Evolutionary conservation across 2,113 vertebrate genomes (phyloP), one percentile per base, ranked within the genome.

Genomic region (Macquaria ambigua): DNA sequence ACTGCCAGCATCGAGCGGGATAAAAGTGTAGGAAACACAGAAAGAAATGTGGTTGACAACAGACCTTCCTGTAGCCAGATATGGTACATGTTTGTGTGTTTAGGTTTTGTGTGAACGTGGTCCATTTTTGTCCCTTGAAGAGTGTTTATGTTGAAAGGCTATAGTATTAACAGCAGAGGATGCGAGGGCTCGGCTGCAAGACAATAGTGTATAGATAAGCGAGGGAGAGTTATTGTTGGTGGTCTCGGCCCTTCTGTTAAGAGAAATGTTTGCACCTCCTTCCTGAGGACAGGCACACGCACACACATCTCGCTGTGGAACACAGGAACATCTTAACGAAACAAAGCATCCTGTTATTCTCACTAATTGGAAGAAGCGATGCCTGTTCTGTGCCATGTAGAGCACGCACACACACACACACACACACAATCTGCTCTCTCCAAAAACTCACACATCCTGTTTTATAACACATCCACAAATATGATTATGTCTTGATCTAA

Each of bases 301-400:
- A 75, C 70, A 61, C 87, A 87, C 70, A 84, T 68, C 83, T 73
- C 79, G 61, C 69, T 18, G 56, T 82, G 77, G 72, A 87, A 90
- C 84, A 90, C 90, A 89, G 91, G 92, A 93, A 93, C 90, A 87
- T 87, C 86, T 87, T 82, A 85, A 92, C 87, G 89, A 91, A 92
- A 91, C 92, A 74, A 82, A 41, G 69, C 89, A 92, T 95, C 94
- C 93, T 94, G 93, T 95, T 93, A 92, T 95, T 93, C 81, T 83
- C 56, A 23, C 59, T 79, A 86, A 92, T 83, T 89, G 84, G 83
- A 81, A 82, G 87, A 74, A 74, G 68, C 28, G 1, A 68, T 88
- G 81, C 79, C 61, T 59, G 59, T 78, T 85, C 85, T 74, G 72
- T 87, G 74, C 89, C 86, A 88, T 48, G 63, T 53, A 41, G 66